A percentile compares a stretch with the other conserved stretches of the same genome.
Conservation (phyloP, 2,888 invertebrate genomes). For the Dendrolimus pini region DNA sequence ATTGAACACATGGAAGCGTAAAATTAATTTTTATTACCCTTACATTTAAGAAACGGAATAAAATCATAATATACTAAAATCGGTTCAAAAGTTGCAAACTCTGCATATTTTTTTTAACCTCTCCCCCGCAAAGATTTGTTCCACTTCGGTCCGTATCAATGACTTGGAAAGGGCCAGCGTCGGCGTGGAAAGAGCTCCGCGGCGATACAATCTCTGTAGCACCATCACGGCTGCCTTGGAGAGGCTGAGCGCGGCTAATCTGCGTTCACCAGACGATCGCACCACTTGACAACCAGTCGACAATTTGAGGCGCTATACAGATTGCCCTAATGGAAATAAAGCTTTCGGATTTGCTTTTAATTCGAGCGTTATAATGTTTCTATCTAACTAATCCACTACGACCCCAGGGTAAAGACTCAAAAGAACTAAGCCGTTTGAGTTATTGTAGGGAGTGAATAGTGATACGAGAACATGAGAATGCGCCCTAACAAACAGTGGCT, state of each 20-base stretch:
- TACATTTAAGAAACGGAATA: no score
- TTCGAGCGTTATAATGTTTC: no score
- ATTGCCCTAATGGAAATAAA: neutral
- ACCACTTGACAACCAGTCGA: constrained; percentile 4
- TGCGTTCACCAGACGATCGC: constrained; percentile 48
- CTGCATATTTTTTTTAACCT: neutral
- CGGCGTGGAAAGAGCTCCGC: constrained; percentile 57
- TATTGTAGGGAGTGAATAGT: no score
- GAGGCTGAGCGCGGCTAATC: constrained; percentile 61
- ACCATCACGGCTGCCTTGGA: constrained; percentile 30
- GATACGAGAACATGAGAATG: no score
- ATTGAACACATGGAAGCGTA: no score
- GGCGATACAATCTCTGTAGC: constrained; percentile 46
- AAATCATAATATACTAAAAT: no score
- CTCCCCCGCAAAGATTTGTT: constrained; percentile 35
- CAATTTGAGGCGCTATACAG: constrained; percentile 13
- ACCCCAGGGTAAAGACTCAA: no score
- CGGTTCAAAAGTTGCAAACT: no score
- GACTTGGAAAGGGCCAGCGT: constrained; percentile 36
- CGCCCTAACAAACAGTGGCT: no score
- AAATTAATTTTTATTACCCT: no score
- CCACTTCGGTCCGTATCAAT: constrained; percentile 56
- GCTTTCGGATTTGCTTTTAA: neutral
- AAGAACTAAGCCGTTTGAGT: no score
- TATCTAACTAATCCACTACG: no score